A percentile compares a stretch with the other conserved stretches of the same genome.
phyloP scores from a whole-genome alignment of 1,140 invertebrate species.

The Hycleus cichorii region DNA sequence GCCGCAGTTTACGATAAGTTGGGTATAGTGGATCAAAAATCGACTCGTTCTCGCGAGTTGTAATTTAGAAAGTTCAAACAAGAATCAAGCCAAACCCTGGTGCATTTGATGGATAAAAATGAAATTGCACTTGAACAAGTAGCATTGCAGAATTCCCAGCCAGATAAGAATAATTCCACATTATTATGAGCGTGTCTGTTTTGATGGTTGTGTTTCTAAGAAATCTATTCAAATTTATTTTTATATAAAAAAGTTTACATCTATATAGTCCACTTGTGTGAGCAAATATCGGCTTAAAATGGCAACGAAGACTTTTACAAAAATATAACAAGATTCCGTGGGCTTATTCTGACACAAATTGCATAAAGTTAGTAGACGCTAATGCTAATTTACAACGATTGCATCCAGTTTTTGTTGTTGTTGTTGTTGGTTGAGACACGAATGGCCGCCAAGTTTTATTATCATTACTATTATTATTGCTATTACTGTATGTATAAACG shows the following conservation, averaged over 20 bases:
- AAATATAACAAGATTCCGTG: conserved; percentile 18
- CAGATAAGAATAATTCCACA: too few species aligned
- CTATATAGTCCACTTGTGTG: conserved; percentile 7
- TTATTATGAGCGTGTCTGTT: too few species aligned
- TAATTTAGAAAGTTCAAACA: too few species aligned
- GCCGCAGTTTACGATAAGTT: conserved; percentile 4
- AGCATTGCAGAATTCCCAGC: too few species aligned
- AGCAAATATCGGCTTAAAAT: conserved; percentile 16
- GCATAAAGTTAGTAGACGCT: conserved; percentile 37
- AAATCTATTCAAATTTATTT: background rate
- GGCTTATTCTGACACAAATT: conserved; percentile 38
- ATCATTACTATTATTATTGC: background rate
- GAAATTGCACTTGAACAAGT: too few species aligned
- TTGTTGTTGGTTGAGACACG: conserved; percentile 21
- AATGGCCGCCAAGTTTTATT: conserved; percentile 29
- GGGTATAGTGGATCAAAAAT: too few species aligned
- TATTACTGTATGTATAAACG: conserved; percentile 4
- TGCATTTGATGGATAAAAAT: too few species aligned
- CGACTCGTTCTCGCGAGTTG: too few species aligned
- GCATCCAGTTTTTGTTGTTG: conserved; percentile 17
- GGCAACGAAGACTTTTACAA: too few species aligned
- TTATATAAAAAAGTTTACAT: conserved; percentile 9
- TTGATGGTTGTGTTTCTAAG: too few species aligned
- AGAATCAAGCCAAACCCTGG: too few species aligned
- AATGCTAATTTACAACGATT: conserved; percentile 40